Conservation (phyloP, 37 sponge, comb jelly and placozoan genomes). For the Mnemiopsis leidyi region DNA sequence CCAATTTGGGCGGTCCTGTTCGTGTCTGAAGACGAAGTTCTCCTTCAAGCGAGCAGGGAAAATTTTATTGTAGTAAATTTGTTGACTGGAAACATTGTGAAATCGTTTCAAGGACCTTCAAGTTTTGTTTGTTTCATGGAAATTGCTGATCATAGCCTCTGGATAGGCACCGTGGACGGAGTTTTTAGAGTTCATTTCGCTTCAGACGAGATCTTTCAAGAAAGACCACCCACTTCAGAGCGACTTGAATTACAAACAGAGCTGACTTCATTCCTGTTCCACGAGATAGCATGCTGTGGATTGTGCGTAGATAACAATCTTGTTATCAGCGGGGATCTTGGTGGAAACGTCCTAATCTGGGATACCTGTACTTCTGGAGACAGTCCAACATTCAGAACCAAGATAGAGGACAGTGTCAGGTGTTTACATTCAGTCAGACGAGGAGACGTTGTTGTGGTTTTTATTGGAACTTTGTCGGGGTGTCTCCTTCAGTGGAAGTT, state of each 20-base stretch:
- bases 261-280: background rate
- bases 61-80: background rate
- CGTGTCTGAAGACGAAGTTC: background rate
- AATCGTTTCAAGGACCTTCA: background rate
- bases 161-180: slow-evolving; percentile 45
- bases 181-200: background rate
- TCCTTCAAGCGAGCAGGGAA: slow-evolving; percentile 6
- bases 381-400: background rate
- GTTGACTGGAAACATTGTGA: background rate
- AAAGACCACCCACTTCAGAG: background rate
- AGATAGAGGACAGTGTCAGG: slow-evolving; percentile 46
- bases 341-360: slow-evolving; percentile 25
- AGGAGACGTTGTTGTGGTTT: background rate
- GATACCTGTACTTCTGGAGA: background rate
- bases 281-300: slow-evolving; percentile 10
- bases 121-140: slow-evolving; percentile 19
- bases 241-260: background rate
- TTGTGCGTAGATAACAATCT: background rate
- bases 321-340: slow-evolving; percentile 1
- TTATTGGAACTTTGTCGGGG: slow-evolving; percentile 37
- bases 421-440: background rate
- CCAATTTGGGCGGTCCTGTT: slow-evolving; percentile 49
- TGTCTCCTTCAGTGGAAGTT: background rate
- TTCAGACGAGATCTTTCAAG: background rate
- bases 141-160: background rate